phyloP scores from a whole-genome alignment of 2,888 invertebrate species.

The Cybosia mesomella region DNA sequence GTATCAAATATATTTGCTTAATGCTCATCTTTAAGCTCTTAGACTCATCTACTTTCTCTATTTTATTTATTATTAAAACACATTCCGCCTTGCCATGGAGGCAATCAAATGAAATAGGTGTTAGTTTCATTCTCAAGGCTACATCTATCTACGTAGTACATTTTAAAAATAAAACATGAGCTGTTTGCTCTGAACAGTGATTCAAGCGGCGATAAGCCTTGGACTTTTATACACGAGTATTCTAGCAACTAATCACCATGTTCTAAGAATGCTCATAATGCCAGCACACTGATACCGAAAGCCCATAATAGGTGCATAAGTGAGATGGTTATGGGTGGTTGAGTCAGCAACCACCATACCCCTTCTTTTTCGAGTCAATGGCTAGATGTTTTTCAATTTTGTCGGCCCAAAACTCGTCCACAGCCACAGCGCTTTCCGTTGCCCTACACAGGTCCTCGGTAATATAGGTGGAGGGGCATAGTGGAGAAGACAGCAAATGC shows the following conservation, averaged over 20 bases:
- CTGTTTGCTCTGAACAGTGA: constrained; percentile 1
- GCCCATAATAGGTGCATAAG: background rate
- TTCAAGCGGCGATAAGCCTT: background rate
- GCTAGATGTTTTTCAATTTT: background rate
- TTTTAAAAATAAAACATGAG: background rate
- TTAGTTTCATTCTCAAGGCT: constrained; percentile 42
- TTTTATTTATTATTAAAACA: constrained; percentile 18
- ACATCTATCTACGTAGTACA: constrained; percentile 17
- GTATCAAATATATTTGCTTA: too few relatives aligned
- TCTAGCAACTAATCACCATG: background rate
- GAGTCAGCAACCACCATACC: background rate
- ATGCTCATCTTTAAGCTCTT: background rate
- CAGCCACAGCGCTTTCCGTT: too few relatives aligned
- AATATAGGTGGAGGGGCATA: too few relatives aligned
- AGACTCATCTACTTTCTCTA: background rate
- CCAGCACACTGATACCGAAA: background rate
- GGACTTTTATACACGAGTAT: background rate
- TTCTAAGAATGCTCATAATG: background rate
- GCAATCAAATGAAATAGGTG: constrained; percentile 31
- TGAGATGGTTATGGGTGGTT: background rate
- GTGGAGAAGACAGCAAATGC: too few relatives aligned
- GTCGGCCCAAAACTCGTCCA: background rate
- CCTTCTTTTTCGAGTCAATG: too few relatives aligned
- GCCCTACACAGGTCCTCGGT: too few relatives aligned
- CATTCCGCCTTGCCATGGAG: constrained; percentile 29